phyloP scores from a whole-genome alignment of 2,113 vertebrate species.

The Crotalus horridus region DNA sequence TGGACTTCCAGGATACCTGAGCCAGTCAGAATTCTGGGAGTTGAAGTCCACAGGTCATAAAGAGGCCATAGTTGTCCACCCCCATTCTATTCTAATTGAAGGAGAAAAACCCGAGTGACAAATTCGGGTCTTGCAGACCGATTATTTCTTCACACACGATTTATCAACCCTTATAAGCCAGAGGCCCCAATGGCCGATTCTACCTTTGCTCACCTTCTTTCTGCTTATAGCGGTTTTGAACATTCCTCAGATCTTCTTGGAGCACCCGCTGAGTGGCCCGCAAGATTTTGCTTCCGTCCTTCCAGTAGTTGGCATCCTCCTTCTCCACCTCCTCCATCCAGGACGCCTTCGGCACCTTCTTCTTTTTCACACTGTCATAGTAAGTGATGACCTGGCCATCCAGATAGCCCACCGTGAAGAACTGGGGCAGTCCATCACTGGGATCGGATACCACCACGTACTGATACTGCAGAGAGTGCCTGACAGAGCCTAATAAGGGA shows the following conservation, averaged over 20 bases:
- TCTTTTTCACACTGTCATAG: background rate
- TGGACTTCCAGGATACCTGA: background rate
- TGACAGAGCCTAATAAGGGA: background rate
- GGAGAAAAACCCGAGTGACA: background rate
- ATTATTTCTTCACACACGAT: background rate
- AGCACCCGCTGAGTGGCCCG: background rate
- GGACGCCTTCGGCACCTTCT: background rate
- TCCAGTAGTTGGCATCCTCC: background rate
- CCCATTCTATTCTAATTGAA: background rate
- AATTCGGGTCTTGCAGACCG: background rate
- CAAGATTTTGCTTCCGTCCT: background rate
- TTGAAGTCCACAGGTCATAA: background rate
- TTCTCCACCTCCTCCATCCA: background rate
- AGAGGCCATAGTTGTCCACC: background rate
- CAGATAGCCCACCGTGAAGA: background rate
- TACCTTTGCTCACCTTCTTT: background rate
- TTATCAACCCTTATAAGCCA: background rate
- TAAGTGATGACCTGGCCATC: background rate
- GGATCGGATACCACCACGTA: background rate
- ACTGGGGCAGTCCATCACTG: background rate
- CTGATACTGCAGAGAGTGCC: background rate
- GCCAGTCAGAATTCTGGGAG: background rate
- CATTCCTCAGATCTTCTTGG: background rate
- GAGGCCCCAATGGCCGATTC: background rate
- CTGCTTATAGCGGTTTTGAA: background rate